These are phyloP conservation scores for Caenorhabditis parvicauda DNA, from an alignment of 2,888 invertebrate genomes.

Conservation along the genomic window DNA sequence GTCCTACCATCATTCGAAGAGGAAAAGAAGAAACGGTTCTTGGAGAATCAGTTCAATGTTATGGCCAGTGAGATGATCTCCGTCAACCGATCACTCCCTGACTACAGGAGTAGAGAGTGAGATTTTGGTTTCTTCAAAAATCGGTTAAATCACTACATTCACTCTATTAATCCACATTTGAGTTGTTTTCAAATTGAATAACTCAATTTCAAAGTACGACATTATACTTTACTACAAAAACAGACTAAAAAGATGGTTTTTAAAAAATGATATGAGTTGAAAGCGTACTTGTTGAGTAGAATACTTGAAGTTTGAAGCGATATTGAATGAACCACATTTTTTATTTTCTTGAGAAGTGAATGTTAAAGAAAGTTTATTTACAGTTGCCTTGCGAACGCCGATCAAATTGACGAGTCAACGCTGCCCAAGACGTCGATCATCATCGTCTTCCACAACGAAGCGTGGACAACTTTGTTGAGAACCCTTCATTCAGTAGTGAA, in stretches of 20 bases:
- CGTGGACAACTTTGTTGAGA: slow-evolving; percentile 90
- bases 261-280: too few species aligned
- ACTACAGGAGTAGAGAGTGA: slow-evolving; percentile 70
- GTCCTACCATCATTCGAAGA: slow-evolving; percentile 39
- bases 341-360: background rate
- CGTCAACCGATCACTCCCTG: slow-evolving; percentile 87
- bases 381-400: slow-evolving; percentile 20
- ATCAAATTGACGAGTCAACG: slow-evolving; percentile 63
- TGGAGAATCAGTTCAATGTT: slow-evolving; percentile 73
- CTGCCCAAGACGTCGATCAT: slow-evolving; percentile 92
- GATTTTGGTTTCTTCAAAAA: slow-evolving; percentile 3
- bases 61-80: slow-evolving; percentile 92
- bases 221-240: too few species aligned
- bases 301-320: too few species aligned
- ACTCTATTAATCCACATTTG: too few species aligned
- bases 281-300: too few species aligned
- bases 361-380: background rate
- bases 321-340: too few species aligned
- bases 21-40: slow-evolving; percentile 55
- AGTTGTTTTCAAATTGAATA: too few species aligned
- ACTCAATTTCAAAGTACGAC: too few species aligned
- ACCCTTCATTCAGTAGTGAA: slow-evolving; percentile 62
- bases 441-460: slow-evolving; percentile 98
- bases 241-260: too few species aligned
- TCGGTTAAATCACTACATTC: too few species aligned